Evolutionary conservation across 1,140 invertebrate species (phyloP).

Genomic region (Spodoptera frugiperda): DNA sequence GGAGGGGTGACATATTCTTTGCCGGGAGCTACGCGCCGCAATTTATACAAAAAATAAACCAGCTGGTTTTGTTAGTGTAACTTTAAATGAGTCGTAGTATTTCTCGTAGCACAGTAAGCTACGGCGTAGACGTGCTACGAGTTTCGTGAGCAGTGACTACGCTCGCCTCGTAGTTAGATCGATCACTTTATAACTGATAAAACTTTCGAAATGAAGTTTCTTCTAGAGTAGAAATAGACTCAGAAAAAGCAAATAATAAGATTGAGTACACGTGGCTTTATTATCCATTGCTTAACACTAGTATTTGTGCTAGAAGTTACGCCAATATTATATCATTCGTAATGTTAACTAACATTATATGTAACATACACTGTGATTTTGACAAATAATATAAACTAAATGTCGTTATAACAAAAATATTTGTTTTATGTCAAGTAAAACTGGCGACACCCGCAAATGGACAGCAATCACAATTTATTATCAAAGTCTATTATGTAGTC

Average conservation of each 20-base stretch:
- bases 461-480: not conserved
- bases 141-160: constrained; percentile 20
- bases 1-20: constrained; percentile 14
- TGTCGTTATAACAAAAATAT: not conserved
- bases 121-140: constrained; percentile 36
- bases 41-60: constrained; percentile 30
- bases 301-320: too few relatives aligned
- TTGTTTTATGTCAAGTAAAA: not conserved
- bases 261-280: too few relatives aligned
- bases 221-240: constrained; percentile 19
- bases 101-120: constrained; percentile 30
- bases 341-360: too few relatives aligned
- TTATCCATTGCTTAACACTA: too few relatives aligned
- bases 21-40: constrained; percentile 11
- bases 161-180: constrained; percentile 25
- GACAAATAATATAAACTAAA: not conserved
- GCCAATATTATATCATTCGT: too few relatives aligned
- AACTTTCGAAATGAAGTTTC: constrained; percentile 26
- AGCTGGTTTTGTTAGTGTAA: constrained; percentile 23
- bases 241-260: too few relatives aligned
- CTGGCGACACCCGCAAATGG: not conserved
- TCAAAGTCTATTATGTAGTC: not conserved
- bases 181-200: constrained; percentile 36
- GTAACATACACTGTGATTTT: too few relatives aligned
- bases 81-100: constrained; percentile 35